A percentile compares a stretch with the other conserved stretches of the same genome.
Conservation (phyloP, 2,113 vertebrate species). For the Bungarus multicinctus region DNA sequence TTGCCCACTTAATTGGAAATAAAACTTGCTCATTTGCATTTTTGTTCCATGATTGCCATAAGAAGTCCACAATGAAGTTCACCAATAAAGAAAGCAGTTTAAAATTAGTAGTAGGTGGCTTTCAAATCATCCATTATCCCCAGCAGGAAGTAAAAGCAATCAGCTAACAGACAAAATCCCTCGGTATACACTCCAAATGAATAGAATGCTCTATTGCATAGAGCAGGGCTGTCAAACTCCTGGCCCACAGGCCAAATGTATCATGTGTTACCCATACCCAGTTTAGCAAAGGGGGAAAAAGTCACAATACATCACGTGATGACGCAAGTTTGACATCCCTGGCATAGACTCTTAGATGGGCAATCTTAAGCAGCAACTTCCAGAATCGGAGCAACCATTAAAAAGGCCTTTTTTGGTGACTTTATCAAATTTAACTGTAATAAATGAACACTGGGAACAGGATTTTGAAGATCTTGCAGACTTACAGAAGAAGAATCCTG, state of each 20-base stretch:
- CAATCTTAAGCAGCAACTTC: not conserved
- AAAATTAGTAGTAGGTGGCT: not conserved
- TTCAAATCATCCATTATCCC: not conserved
- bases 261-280: too few relatives aligned
- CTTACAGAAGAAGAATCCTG: not conserved
- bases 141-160: not conserved
- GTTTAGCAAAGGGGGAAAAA: too few relatives aligned
- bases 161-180: not conserved
- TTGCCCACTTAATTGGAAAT: not conserved
- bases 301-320: too few relatives aligned
- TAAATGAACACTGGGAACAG: not conserved
- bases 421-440: not conserved
- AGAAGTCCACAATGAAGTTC: not conserved
- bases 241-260: too few relatives aligned
- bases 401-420: not conserved
- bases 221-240: too few relatives aligned
- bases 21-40: not conserved
- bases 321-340: too few relatives aligned
- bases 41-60: not conserved
- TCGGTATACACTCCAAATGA: not conserved
- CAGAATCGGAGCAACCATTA: not conserved
- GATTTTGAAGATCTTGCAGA: not conserved
- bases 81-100: not conserved
- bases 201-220: not conserved
- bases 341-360: not conserved